Percentiles rank a stretch among this genome's conserved stretches.
Conservation (phyloP, 1,140 invertebrate genomes). For the Calycopis cecrops region DNA sequence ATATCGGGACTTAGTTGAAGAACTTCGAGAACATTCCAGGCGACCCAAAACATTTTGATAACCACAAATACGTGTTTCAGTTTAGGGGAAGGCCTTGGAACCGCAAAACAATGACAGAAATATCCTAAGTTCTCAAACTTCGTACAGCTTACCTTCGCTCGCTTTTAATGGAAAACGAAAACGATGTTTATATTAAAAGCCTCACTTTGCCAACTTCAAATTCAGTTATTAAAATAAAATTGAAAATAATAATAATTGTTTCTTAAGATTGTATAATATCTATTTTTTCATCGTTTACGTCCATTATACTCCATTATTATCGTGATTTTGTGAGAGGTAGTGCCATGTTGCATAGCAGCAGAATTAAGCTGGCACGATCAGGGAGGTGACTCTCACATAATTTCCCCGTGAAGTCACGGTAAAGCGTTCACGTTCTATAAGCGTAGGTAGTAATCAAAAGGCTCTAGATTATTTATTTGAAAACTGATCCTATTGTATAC, state of each 20-base stretch:
- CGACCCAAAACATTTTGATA: constrained; percentile 39
- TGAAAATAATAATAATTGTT: constrained; percentile 18
- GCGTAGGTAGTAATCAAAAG: too few relatives aligned
- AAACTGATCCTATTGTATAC: too few relatives aligned
- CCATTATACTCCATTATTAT: too few relatives aligned
- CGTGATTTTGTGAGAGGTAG: too few relatives aligned
- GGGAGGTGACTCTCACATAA: too few relatives aligned
- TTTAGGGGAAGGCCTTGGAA: constrained; percentile 34
- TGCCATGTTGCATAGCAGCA: too few relatives aligned
- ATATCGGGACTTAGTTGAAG: constrained; percentile 22
- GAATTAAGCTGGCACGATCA: too few relatives aligned
- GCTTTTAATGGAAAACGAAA: constrained; percentile 13
- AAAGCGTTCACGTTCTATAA: too few relatives aligned
- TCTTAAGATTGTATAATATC: too few relatives aligned
- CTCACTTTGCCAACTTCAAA: background rate
- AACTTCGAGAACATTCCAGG: constrained; percentile 27
- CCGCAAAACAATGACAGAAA: constrained; percentile 44
- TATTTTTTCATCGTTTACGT: too few relatives aligned
- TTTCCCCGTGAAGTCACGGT: too few relatives aligned
- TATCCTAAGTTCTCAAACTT: constrained; percentile 45
- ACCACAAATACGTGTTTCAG: constrained; percentile 49
- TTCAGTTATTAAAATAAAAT: constrained; percentile 28
- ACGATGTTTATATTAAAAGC: constrained; percentile 3
- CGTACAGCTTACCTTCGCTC: constrained; percentile 23
- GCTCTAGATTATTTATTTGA: too few relatives aligned